These are phyloP conservation scores for Yponomeuta sedellus DNA, from an alignment of 2,888 invertebrate genomes.

Conservation along the genomic window DNA sequence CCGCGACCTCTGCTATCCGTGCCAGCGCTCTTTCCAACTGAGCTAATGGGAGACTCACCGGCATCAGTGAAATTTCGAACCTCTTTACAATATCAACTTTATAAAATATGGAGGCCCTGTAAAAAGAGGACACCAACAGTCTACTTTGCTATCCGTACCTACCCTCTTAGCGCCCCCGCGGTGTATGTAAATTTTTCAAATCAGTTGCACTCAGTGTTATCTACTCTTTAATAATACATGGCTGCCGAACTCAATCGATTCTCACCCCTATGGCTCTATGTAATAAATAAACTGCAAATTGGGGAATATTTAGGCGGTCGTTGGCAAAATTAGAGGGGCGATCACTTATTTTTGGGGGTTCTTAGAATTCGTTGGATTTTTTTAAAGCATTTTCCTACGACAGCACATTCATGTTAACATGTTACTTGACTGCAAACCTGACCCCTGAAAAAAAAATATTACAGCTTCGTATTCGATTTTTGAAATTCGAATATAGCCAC, in stretches of 20 bases:
- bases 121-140: background rate
- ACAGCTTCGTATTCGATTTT: too few species aligned
- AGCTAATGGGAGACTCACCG: too few species aligned
- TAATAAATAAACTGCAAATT: constrained; percentile 2
- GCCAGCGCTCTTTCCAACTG: too few species aligned
- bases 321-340: background rate
- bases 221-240: background rate
- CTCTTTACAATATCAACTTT: too few species aligned
- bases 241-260: background rate
- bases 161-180: background rate
- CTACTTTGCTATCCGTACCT: constrained; percentile 14
- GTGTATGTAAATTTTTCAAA: constrained; percentile 46
- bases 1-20: too few species aligned
- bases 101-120: too few species aligned
- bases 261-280: background rate
- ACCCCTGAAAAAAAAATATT: too few species aligned
- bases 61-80: too few species aligned
- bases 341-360: background rate
- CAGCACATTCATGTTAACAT: too few species aligned
- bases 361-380: background rate
- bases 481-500: too few species aligned
- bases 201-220: constrained; percentile 40
- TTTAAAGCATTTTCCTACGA: background rate
- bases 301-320: background rate
- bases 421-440: too few species aligned